Base-by-base conservation (phyloP, 2,797 vertebrate genomes). In the Pseudochaenichthys georgianus region DNA sequence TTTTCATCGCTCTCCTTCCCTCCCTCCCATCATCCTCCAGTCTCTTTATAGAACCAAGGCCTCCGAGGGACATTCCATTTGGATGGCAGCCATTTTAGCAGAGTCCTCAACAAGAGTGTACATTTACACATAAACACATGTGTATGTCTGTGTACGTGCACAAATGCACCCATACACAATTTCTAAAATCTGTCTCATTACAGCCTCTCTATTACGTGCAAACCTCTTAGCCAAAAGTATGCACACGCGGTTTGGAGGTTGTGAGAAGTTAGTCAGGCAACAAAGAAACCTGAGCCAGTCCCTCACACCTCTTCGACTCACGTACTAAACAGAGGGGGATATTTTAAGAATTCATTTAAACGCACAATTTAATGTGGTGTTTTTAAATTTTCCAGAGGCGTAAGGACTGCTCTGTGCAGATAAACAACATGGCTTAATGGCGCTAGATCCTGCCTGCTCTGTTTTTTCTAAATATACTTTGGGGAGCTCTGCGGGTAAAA, bases 1-100 rank as follows among this genome's bases (percentile, higher is more conserved):
- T 86, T 83, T 88, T 87, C 74, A 87, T 86, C 80, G 73, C 70
- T 80, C 70, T 85, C 76, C 64, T 58, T 80, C 70, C 69, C 77
- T 84, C 80, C 74, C 82, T 87, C 83, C 87, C 80, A 64, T 88
- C 86, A 81, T 90, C 77, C 85, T 84, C 78, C 82, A 86, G 85
- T 87, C 87, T 88, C 91, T 92, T 92, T 92, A 91, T 89, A 86
- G 87, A 91, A 89, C 77, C 78, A 78, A 88, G 85, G 88, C 89
- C 91, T 92, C 88, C 21, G 53, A 91, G 91, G 92, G 88, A 92
- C 91, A 88, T 85, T 91, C 79, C 78, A 83, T 88, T 93, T 94
- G 93, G 90, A 94, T n/a, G 69, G 89, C 86, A 88, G 91, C 92
- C 92, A 93, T 92, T 82, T 90, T 88, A 88, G 87, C 78, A 88